phyloP scores from a whole-genome alignment of 64 coral and sea anemone species.

The Stichodactyla mertensii region DNA sequence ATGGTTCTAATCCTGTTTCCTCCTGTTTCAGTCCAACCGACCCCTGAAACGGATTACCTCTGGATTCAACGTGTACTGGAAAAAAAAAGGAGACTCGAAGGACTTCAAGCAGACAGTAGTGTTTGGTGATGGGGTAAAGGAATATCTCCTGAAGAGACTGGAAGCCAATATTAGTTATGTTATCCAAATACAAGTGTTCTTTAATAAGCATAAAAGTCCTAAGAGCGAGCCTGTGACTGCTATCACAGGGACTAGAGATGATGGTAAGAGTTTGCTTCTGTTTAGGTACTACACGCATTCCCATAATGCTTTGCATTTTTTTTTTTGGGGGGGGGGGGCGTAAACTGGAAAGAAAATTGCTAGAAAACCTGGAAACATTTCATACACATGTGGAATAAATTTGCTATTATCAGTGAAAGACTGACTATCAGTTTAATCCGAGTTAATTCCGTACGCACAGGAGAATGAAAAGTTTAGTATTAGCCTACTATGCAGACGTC shows the following conservation, averaged over 20 bases:
- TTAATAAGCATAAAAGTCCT: not conserved
- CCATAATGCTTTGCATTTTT: no score
- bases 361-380: no score
- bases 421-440: no score
- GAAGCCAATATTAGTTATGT: constrained; percentile 65
- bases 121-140: not conserved
- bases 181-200: constrained; percentile 53
- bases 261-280: constrained; percentile 1
- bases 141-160: constrained; percentile 18
- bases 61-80: constrained; percentile 18
- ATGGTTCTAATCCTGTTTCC: not conserved
- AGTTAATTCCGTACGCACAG: no score
- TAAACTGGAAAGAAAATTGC: no score
- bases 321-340: no score
- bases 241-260: constrained; percentile 26
- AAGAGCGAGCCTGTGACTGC: constrained; percentile 26
- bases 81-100: not conserved
- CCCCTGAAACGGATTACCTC: not conserved
- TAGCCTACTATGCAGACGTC: no score
- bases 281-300: no score
- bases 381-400: no score
- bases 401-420: no score
- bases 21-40: not conserved
- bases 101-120: not conserved
- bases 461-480: no score